A percentile compares a stretch with the other conserved stretches of the same genome.
These are phyloP conservation scores for Onychorhynchus coronatus DNA, from an alignment of 2,113 vertebrate species.

Conservation along the genomic window DNA sequence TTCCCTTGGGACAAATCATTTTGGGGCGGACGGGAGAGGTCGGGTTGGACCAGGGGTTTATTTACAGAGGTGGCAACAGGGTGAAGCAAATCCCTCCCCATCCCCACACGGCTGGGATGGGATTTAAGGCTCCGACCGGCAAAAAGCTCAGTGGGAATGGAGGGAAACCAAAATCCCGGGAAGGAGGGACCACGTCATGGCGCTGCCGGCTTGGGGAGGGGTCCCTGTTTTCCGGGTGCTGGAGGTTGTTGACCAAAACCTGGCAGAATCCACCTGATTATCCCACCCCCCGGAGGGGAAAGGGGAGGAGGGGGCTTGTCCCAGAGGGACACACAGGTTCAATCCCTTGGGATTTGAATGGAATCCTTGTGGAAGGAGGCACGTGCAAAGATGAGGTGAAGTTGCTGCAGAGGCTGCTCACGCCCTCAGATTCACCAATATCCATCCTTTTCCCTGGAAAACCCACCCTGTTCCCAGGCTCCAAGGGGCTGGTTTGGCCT, in stretches of 20 bases:
- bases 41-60: neutral
- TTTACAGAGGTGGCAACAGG: neutral
- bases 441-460: neutral
- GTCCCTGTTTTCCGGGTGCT: neutral
- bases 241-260: neutral
- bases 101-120: neutral
- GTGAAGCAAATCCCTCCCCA: neutral
- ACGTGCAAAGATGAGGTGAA: neutral
- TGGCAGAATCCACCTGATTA: neutral
- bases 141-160: conserved; percentile 18
- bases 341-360: neutral
- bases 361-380: neutral
- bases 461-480: neutral
- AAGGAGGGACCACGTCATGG: conserved; percentile 12
- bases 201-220: neutral
- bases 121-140: conserved; percentile 34
- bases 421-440: neutral
- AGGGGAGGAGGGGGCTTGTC: neutral
- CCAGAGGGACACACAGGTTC: neutral
- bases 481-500: neutral
- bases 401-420: neutral
- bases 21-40: neutral
- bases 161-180: too few relatives aligned
- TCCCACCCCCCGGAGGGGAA: neutral
- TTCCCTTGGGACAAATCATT: neutral